Conservation (phyloP, 2,888 invertebrate genomes). For the Gari tellinella region DNA sequence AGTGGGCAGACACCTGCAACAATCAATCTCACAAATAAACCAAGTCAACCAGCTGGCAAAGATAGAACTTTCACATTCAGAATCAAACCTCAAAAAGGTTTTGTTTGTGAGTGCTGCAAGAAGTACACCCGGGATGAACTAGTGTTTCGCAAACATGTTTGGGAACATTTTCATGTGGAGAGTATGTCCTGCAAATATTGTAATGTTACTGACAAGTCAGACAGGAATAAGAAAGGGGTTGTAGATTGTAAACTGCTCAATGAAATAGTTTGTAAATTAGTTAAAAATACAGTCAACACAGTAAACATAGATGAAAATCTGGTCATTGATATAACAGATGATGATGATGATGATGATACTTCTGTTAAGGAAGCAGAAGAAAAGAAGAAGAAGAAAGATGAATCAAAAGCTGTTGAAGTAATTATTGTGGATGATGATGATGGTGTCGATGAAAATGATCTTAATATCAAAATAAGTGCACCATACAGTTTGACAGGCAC, state of each 20-base stretch:
- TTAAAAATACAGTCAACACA: constrained; percentile 11
- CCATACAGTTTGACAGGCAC: constrained; percentile 49
- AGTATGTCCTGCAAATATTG: constrained; percentile 44
- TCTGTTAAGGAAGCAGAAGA: background rate
- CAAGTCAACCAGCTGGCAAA: constrained; percentile 5
- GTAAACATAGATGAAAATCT: constrained; percentile 24
- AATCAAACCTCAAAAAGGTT: constrained; percentile 48
- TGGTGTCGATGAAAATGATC: constrained; percentile 7
- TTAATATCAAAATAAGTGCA: constrained; percentile 41
- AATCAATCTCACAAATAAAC: constrained; percentile 17
- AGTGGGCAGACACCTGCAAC: too few species aligned
- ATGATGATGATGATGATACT: constrained; percentile 44
- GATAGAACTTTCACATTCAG: constrained; percentile 36
- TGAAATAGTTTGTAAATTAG: constrained; percentile 45
- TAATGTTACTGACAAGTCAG: constrained; percentile 15
- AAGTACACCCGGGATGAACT: constrained; percentile 59
- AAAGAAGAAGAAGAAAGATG: background rate
- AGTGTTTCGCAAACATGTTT: constrained; percentile 62
- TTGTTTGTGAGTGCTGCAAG: constrained; percentile 58
- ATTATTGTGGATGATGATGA: constrained; percentile 52
- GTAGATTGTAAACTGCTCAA: constrained; percentile 38
- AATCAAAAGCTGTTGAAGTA: constrained; percentile 25
- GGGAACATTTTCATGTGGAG: constrained; percentile 64
- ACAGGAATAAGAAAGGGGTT: constrained; percentile 12
- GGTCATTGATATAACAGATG: constrained; percentile 61